Evolutionary conservation across 2,113 vertebrate genomes (phyloP).

Genomic region (rat (Rattus norvegicus)): GRCr8 NC_086029.1:59208501-59209000

Average conservation of each 20-base stretch:
- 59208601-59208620: not conserved
- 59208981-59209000: not conserved
- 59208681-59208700: too few species aligned
- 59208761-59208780: not conserved
- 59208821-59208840: not conserved
- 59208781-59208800: not conserved
- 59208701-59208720: too few species aligned
- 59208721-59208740: too few species aligned
- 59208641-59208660: not conserved
- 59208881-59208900: not conserved
- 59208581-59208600: not conserved
- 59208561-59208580: not conserved
- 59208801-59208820: not conserved
- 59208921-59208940: not conserved
- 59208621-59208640: not conserved
- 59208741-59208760: not conserved
- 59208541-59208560: not conserved
- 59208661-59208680: not conserved
- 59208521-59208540: not conserved
- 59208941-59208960: conserved; percentile 32
- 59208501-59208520: not conserved
- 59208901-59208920: not conserved
- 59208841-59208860: not conserved
- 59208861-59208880: not conserved
- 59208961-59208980: not conserved